Base-by-base conservation (phyloP, 1,140 invertebrate species). In the Hypsibius dujardini region DNA sequence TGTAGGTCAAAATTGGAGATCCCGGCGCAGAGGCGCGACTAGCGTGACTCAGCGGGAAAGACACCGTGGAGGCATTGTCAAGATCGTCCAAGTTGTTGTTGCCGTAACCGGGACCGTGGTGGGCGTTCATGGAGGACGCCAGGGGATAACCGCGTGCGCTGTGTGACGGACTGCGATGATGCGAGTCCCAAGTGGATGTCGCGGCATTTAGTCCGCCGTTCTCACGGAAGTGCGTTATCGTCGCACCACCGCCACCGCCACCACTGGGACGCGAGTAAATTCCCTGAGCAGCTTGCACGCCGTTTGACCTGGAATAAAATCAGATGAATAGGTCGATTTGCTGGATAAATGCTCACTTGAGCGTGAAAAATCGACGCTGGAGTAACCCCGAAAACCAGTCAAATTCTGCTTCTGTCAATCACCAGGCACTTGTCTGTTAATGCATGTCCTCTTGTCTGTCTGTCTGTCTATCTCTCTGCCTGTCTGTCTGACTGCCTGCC, bases 1-100 rank as follows among this genome's bases (percentile, higher is more conserved):
- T 67, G 62, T 67, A 67, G 3, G 42, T 15, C 42, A 67, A 42
- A 3, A 67, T 7, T 3, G 62, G 62, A 12, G 62, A 67, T 3
- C 62, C 62, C 12, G 62, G 62, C 7, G 62, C 62, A 3, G 62
- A 67, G 7, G 62, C 12, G 42, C 62, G 62, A 45, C 42, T 67
- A 7, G 45, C 3, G 12, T 42, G 3, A 3, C 3, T 12, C 12
- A 67, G 42, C 62, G 62, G 62, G 42, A 15, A 67, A 7, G 62
- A 67, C 3, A 42, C 62, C 12, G 62, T 67, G 62, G 62, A 67
- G 42, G 12, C 45, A 45, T 12, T 15, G 45, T 67, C 62, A 42
- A 67, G 62, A 3, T 67, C 62, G 42, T 67, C 62, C 3, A 67
- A 67, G 45, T 67, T 12, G 45, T 67, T 42, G 12, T 15, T 67